Evolutionary conservation across 2,113 vertebrate species (phyloP).

Genomic region (Geothlypis trichas): DNA sequence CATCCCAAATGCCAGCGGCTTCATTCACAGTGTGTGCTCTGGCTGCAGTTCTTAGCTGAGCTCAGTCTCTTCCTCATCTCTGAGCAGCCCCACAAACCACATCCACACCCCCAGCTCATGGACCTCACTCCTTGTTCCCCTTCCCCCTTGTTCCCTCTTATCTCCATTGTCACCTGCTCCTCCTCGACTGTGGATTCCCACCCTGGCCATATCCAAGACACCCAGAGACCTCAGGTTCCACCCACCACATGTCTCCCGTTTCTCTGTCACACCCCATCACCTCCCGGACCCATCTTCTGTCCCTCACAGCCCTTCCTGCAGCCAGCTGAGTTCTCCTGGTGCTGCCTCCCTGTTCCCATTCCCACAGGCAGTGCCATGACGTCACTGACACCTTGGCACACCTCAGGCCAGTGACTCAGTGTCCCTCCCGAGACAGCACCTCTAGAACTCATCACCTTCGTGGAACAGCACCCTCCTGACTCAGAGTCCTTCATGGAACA

Average conservation of each 20-base stretch:
- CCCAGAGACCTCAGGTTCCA: neutral
- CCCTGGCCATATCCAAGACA: no score
- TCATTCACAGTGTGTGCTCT: neutral
- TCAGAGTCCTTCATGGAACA: neutral
- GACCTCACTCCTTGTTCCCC: neutral
- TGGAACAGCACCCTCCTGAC: neutral
- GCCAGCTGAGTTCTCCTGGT: fast-evolving
- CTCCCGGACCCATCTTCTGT: fast-evolving
- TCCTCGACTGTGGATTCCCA: neutral
- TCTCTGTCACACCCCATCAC: neutral
- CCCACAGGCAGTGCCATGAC: neutral
- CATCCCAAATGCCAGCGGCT: neutral
- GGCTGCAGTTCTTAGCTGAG: neutral
- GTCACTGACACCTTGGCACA: neutral
- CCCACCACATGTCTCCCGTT: neutral
- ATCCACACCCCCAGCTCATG: no score
- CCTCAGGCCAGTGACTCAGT: neutral
- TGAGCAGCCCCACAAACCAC: neutral
- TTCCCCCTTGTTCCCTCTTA: neutral
- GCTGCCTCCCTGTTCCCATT: neutral
- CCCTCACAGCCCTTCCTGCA: neutral
- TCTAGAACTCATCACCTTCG: neutral
- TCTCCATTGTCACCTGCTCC: neutral
- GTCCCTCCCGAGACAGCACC: neutral
- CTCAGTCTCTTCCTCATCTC: neutral